Evolutionary conservation across 2,797 vertebrate genomes (phyloP).

Genomic region (Poecilia wingei): DNA sequence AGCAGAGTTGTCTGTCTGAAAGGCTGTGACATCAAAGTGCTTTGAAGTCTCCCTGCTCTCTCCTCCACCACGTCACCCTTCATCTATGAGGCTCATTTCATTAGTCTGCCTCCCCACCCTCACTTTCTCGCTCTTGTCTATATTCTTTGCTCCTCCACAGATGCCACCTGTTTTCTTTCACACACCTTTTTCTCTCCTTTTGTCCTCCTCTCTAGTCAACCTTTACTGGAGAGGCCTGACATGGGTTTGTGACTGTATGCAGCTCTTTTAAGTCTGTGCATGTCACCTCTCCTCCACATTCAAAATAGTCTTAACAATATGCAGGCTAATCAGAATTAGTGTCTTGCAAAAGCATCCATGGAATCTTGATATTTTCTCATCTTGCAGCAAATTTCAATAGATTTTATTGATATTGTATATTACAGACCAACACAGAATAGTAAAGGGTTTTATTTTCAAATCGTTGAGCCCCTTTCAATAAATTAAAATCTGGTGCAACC

Average conservation of each 20-base stretch:
- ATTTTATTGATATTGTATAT: not conserved
- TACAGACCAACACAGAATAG: not conserved
- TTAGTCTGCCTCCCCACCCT: constrained; percentile 52
- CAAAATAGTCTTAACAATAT: constrained; percentile 8
- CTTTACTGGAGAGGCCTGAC: constrained; percentile 18
- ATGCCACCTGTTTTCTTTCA: constrained; percentile 47
- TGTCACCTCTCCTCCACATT: not conserved
- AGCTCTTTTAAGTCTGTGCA: not conserved
- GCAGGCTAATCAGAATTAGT: not conserved
- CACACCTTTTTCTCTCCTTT: constrained; percentile 14
- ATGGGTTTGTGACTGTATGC: not conserved
- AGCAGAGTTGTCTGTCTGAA: constrained; percentile 70
- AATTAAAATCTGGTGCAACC: not conserved
- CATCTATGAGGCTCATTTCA: constrained; percentile 65
- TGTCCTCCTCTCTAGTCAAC: constrained; percentile 29
- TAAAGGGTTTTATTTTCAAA: not conserved
- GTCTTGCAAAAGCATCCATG: not conserved
- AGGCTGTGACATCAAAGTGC: constrained; percentile 80
- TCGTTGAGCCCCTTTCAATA: not conserved
- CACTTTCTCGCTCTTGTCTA: constrained; percentile 27
- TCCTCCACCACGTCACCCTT: constrained; percentile 63
- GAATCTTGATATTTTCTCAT: not conserved
- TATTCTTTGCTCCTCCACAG: constrained; percentile 24
- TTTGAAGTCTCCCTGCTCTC: constrained; percentile 75
- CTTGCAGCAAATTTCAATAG: not conserved